Evolutionary conservation across 2,113 vertebrate species (phyloP).

Genomic region (Siniperca knerii): DNA sequence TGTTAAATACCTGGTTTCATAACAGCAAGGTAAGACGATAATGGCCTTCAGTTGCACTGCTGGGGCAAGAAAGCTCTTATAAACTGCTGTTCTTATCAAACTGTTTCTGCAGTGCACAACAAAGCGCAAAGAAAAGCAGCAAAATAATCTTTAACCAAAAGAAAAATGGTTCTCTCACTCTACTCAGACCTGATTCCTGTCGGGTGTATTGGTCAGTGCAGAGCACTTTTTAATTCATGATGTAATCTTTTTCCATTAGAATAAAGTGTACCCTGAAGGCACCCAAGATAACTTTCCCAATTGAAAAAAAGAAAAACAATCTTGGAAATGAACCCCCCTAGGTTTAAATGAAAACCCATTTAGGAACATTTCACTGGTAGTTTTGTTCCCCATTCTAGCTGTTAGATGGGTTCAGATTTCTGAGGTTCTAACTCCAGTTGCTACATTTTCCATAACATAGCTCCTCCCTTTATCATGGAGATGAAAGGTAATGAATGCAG

Average conservation of each 20-base stretch:
- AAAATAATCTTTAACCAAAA: constrained; percentile 12
- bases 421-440: not conserved
- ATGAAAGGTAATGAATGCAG: constrained; percentile 47
- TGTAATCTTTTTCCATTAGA: constrained; percentile 75
- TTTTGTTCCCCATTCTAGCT: constrained; percentile 29
- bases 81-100: constrained; percentile 41
- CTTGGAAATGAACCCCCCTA: constrained; percentile 50
- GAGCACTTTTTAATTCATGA: constrained; percentile 75
- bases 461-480: constrained; percentile 32
- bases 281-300: constrained; percentile 55
- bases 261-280: constrained; percentile 69
- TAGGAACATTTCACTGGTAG: constrained; percentile 50
- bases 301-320: constrained; percentile 43
- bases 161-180: not conserved
- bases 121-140: constrained; percentile 5
- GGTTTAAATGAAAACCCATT: constrained; percentile 69
- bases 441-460: constrained; percentile 35
- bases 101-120: constrained; percentile 9
- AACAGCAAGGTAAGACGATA: constrained; percentile 70
- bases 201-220: constrained; percentile 43
- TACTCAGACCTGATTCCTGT: constrained; percentile 46
- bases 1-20: constrained; percentile 80
- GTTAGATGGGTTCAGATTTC: constrained; percentile 30
- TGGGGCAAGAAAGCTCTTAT: constrained; percentile 38
- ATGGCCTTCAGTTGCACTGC: constrained; percentile 44